Base-by-base conservation (phyloP, 2,797 vertebrate species). In the Phataginus tetradactyla region DNA sequence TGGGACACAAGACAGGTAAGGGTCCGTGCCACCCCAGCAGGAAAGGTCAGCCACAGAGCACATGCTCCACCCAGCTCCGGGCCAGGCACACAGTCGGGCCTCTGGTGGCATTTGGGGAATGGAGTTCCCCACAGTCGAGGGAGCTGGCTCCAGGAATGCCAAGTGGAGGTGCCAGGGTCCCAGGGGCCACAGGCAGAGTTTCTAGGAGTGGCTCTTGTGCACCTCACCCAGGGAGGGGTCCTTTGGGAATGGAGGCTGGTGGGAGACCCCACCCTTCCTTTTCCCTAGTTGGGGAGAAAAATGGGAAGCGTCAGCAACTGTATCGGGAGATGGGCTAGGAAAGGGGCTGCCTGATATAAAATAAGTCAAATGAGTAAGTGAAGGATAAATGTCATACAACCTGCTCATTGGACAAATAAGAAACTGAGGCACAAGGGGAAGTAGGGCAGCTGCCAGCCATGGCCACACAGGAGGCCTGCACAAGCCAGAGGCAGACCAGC, bases 1-100 rank as follows among this genome's bases (percentile, higher is more conserved):
- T 0, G 99, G 99, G 83, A 99, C 99, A 0, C 99, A 99, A 98
- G 99, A 99, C 99, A 99, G 99, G 99, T 99, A 98, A 98, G 98
- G 77, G 55, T 14, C 63, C 4, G 15, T 0, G 1, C 55, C 21
- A 1, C 18, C 68, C 18, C 0, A 15, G 55, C 15, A 1, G 37
- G 51, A 64, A 18, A 42, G 74, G 57, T 13, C 69, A 7, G 63
- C 49, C 8, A 0, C 4, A 23, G 25, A 1, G 23, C 59, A 51
- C 23, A 1, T 0, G 20, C 90, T 34, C 5, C 34, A n/a, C 21
- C 75, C 71, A 66, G 69, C 34, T 53, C 37, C 37, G 83, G 78
- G 27, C 64, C 20, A 5, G 55, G 72, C 53, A 25, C n/a, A 15
- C 15, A 23, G 74, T 15, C 3, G 23, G 63, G 55, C 63, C 49